phyloP scores from a whole-genome alignment of 64 coral and sea anemone species.

The Montipora cactus region DNA sequence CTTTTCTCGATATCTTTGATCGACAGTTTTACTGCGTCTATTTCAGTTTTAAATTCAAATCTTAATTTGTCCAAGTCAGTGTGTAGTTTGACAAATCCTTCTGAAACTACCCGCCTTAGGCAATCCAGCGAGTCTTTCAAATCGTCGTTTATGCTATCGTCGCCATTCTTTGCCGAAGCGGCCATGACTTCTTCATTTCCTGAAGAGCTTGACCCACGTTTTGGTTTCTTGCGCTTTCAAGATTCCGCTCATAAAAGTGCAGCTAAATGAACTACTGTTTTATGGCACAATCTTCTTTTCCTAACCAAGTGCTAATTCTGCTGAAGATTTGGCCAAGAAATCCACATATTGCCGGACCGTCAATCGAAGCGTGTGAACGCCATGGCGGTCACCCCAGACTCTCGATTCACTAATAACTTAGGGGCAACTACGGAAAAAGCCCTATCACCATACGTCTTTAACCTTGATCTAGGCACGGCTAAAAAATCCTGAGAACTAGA shows the following conservation, averaged over 20 bases:
- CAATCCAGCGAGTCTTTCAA: constrained; percentile 20
- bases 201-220: too few species aligned
- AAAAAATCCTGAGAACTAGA: too few species aligned
- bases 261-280: neutral
- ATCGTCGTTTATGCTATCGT: neutral
- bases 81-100: constrained; percentile 33
- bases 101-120: constrained; percentile 12
- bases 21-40: neutral
- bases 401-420: neutral
- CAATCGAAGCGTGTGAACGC: neutral
- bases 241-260: neutral
- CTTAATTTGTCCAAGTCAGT: constrained; percentile 40
- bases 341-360: constrained; percentile 34
- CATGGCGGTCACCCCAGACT: constrained; percentile 33
- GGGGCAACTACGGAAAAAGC: too few species aligned
- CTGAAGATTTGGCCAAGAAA: constrained; percentile 1
- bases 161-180: neutral
- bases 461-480: too few species aligned
- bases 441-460: too few species aligned
- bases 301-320: constrained; percentile 19
- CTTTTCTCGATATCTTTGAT: constrained; percentile 34
- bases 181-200: neutral
- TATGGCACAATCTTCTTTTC: constrained; percentile 1
- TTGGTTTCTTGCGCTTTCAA: constrained; percentile 10
- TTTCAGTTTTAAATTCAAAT: constrained; percentile 43